Base-by-base conservation (phyloP, 2,888 invertebrate species). In the Platycnemis pennipes region DNA sequence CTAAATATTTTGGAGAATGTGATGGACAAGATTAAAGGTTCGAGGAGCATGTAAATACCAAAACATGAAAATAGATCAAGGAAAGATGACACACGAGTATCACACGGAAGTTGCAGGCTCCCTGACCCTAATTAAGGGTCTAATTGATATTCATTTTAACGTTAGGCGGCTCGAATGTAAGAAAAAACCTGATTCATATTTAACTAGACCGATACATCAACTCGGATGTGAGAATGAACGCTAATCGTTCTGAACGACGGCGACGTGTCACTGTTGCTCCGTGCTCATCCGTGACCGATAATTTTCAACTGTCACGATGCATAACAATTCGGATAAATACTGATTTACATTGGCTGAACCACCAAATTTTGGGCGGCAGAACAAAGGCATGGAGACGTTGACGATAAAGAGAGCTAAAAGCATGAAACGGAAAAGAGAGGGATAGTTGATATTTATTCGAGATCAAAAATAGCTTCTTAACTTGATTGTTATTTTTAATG, bases 171-270 rank as follows among this genome's bases (percentile, higher is more conserved):
- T 77, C 37, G 37, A 77, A 37, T 5, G 77, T 37, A 77, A 77
- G 31, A 77, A 63, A 53, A 77, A 77, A 77, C 77, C 37, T 77
- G 77, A 77, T 77, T 77, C 37, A 37, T 16, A 77, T 77, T 77
- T 77, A 77, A 77, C 77, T 77, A 77, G 77, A 77, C 37, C 13
- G 37, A 77, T 77, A 26, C 77, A 77, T 77, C 77, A 77, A 37
- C 77, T 77, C 11, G 13, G 77, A 77, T 26, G 77, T 77, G 77
- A 77, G 37, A 77, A 77, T 77, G 77, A 16, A 37, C 31, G 37
- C 77, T 77, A 77, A 77, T 37, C 16, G 11, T 77, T 4, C 77
- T 26, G 77, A 77, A 37, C 77, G 77, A 77, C 11, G 77, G 11
- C 31, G 37, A 77, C 13, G 77, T 37, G 8, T 37, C 37, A 16